These are phyloP conservation scores for Drosophila diplacantha DNA, from an alignment of 2,888 invertebrate species.

Conservation along the genomic window DNA sequence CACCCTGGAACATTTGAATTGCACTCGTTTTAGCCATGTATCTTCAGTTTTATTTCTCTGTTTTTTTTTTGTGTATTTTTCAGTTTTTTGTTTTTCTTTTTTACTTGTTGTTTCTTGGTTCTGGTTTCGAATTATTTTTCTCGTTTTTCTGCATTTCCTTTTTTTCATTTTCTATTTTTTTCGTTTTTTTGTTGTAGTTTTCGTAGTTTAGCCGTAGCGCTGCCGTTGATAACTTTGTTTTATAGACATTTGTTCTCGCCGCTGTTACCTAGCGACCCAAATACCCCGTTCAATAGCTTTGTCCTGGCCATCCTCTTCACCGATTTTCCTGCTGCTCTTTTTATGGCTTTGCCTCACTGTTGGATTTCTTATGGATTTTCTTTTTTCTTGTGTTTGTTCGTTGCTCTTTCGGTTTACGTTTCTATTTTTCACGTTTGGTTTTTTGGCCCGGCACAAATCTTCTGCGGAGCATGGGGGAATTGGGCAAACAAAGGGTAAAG, in stretches of 20 bases:
- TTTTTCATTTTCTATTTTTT: conserved; percentile 21
- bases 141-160: conserved; percentile 3
- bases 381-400: conserved; percentile 14
- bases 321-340: conserved; percentile 29
- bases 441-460: conserved; percentile 42
- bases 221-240: conserved; percentile 64
- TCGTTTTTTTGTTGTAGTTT: conserved; percentile 21
- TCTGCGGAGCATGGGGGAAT: conserved; percentile 27
- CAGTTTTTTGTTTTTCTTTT: conserved; percentile 29
- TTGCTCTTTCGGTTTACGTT: conserved; percentile 29
- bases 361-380: conserved; percentile 6
- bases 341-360: conserved; percentile 29
- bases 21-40: conserved; percentile 58
- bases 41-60: conserved; percentile 48
- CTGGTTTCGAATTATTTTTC: conserved; percentile 30
- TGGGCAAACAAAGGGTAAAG: conserved; percentile 28
- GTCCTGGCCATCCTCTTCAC: conserved; percentile 28
- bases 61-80: conserved; percentile 20
- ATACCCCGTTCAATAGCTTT: conserved; percentile 60
- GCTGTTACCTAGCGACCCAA: conserved; percentile 66
- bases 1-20: conserved; percentile 48
- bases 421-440: conserved; percentile 31
- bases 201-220: conserved; percentile 36
- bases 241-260: conserved; percentile 64
- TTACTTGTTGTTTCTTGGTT: conserved; percentile 38